A percentile compares a stretch with the other conserved stretches of the same genome.
Evolutionary conservation across 2,888 invertebrate species (phyloP).

Genomic region (Caenorhabditis sp.): DNA sequence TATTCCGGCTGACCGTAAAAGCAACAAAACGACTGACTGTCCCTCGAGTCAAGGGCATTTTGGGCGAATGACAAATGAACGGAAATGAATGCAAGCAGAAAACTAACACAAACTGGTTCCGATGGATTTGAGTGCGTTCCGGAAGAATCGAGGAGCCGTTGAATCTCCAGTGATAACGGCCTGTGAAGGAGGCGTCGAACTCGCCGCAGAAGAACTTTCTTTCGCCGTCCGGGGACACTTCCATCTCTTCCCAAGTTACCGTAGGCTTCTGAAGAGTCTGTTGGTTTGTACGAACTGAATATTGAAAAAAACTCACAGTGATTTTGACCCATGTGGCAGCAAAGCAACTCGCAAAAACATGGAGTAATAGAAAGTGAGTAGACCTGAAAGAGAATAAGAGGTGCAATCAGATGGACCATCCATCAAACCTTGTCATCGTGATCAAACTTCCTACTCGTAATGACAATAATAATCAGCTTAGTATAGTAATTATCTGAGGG

Average conservation of each 20-base stretch:
- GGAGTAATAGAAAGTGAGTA: neutral
- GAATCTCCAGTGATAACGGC: constrained; percentile 54
- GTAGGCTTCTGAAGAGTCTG: constrained; percentile 33
- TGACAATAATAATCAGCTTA: constrained; percentile 48
- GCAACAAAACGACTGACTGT: constrained; percentile 29
- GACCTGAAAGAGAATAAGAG: constrained; percentile 29
- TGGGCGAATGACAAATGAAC: too few relatives aligned
- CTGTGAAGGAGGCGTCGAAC: constrained; percentile 46
- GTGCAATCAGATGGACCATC: constrained; percentile 3
- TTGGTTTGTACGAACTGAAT: neutral
- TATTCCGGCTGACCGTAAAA: constrained; percentile 16
- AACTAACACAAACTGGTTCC: constrained; percentile 53
- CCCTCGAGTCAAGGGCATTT: constrained; percentile 40
- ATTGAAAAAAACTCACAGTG: constrained; percentile 8
- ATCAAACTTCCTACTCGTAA: too few relatives aligned
- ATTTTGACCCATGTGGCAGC: constrained; percentile 52
- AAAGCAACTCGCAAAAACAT: constrained; percentile 19
- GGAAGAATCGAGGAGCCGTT: constrained; percentile 53
- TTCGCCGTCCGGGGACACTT: constrained; percentile 26
- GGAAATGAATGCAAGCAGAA: constrained; percentile 9
- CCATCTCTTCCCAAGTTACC: constrained; percentile 57
- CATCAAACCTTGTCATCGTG: constrained; percentile 34
- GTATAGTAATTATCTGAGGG: constrained; percentile 55
- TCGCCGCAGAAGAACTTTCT: constrained; percentile 47
- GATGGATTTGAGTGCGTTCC: constrained; percentile 53